These are phyloP conservation scores for Pteronotus mesoamericanus DNA, from an alignment of 2,797 vertebrate species.

Conservation along the genomic window DNA sequence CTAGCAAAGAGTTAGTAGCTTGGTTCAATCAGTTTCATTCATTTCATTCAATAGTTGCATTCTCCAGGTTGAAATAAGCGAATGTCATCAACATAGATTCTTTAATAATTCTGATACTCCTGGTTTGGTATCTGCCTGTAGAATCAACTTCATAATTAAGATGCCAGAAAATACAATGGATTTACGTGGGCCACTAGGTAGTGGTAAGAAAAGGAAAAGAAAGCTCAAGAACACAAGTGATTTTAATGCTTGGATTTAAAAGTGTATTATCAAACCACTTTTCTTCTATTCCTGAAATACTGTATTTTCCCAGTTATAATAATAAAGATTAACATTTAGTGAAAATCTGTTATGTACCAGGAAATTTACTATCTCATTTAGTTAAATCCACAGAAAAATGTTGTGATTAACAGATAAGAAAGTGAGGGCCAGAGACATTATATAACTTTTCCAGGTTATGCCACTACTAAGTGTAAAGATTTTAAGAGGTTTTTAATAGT, in stretches of 20 bases:
- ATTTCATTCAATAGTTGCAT: not conserved
- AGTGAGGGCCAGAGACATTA: not conserved
- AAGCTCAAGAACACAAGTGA: not conserved
- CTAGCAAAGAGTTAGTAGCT: not conserved
- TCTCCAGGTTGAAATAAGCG: not conserved
- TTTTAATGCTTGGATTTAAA: not conserved
- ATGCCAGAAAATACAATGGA: not conserved
- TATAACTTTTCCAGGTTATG: not conserved
- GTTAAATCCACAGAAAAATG: not conserved
- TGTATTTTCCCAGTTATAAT: not conserved
- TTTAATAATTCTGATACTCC: not conserved
- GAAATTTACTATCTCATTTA: not conserved
- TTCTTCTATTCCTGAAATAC: not conserved
- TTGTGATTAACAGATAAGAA: not conserved
- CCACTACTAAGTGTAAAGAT: not conserved
- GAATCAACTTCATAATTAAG: constrained; percentile 5
- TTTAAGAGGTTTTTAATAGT: not conserved
- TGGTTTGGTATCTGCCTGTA: not conserved
- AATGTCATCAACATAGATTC: not conserved
- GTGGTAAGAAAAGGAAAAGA: not conserved
- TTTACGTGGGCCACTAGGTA: not conserved
- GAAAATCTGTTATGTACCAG: not conserved
- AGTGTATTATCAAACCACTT: not conserved
- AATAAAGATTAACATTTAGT: not conserved
- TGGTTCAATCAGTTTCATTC: not conserved